phyloP scores from a whole-genome alignment of 2,797 vertebrate species.

The Chaunax sp. region DNA sequence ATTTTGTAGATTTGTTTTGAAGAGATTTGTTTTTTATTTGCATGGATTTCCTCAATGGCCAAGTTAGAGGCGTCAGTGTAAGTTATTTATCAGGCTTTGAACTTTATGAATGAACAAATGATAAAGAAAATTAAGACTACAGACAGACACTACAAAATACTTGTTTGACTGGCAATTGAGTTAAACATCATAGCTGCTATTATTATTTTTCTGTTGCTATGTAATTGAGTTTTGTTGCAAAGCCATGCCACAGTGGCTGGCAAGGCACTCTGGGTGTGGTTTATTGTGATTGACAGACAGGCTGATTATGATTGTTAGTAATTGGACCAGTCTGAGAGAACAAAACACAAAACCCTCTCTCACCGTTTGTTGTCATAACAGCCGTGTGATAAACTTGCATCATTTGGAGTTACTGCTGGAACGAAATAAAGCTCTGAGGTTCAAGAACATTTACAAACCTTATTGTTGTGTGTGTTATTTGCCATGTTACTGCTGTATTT shows the following conservation, averaged over 20 bases:
- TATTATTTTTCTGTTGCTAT: conserved; percentile 68
- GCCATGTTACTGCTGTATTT: background rate
- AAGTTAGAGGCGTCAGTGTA: conserved; percentile 58
- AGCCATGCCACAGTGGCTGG: conserved; percentile 60
- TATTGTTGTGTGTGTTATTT: conserved; percentile 12
- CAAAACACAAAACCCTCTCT: conserved; percentile 43
- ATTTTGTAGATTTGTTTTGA: conserved; percentile 74
- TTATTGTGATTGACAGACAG: conserved; percentile 46
- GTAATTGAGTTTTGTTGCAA: conserved; percentile 70
- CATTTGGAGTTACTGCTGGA: conserved; percentile 85
- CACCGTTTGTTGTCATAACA: conserved; percentile 59
- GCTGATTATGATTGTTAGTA: conserved; percentile 41
- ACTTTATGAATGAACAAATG: conserved; percentile 59
- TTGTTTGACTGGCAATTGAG: conserved; percentile 72
- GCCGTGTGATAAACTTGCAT: conserved; percentile 76
- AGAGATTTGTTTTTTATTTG: conserved; percentile 59
- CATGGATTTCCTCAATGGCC: conserved; percentile 61
- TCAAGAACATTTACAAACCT: conserved; percentile 49
- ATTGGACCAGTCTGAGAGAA: conserved; percentile 45
- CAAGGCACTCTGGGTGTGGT: conserved; percentile 37
- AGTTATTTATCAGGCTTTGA: conserved; percentile 62
- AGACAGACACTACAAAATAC: conserved; percentile 67
- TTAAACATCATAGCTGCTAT: conserved; percentile 79
- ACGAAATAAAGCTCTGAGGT: conserved; percentile 88
- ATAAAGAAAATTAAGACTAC: conserved; percentile 21